Evolutionary conservation across 2,113 vertebrate species (phyloP).

Genomic region (Taxidea taxus): DNA sequence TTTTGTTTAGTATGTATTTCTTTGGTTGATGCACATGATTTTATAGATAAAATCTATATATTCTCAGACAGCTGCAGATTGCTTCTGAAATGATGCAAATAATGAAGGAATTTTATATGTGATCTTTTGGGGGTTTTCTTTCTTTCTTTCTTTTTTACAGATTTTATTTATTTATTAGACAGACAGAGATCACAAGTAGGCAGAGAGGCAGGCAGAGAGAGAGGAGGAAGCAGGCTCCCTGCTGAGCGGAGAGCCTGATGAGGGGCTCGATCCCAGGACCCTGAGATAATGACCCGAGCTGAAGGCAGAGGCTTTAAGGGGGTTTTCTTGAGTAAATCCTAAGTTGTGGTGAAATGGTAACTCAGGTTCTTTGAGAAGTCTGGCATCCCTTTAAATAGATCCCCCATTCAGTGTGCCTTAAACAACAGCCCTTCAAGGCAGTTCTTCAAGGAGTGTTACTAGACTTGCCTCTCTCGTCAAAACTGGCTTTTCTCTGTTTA

Average conservation of each 20-base stretch:
- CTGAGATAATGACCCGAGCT: too few species aligned
- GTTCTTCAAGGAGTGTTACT: neutral
- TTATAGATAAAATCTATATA: neutral
- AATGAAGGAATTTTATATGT: neutral
- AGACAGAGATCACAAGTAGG: too few species aligned
- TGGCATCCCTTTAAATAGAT: neutral
- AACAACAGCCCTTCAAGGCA: neutral
- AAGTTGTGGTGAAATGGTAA: neutral
- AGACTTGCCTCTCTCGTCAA: constrained; percentile 5
- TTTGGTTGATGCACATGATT: neutral
- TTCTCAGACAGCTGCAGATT: neutral
- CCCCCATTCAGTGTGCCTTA: neutral
- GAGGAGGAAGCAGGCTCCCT: too few species aligned
- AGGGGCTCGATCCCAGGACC: too few species aligned
- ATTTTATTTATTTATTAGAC: too few species aligned
- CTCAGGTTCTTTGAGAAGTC: neutral
- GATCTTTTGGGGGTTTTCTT: neutral
- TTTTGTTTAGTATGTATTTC: neutral
- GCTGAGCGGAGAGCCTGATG: too few species aligned
- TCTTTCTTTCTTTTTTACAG: too few species aligned
- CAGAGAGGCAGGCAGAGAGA: too few species aligned
- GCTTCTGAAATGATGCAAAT: neutral
- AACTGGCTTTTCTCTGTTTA: neutral
- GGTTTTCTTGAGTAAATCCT: constrained; percentile 34
- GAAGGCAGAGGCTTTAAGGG: too few species aligned